Evolutionary conservation across 2,113 vertebrate species (phyloP).

Genomic region (Clarias macrocephalus): DNA sequence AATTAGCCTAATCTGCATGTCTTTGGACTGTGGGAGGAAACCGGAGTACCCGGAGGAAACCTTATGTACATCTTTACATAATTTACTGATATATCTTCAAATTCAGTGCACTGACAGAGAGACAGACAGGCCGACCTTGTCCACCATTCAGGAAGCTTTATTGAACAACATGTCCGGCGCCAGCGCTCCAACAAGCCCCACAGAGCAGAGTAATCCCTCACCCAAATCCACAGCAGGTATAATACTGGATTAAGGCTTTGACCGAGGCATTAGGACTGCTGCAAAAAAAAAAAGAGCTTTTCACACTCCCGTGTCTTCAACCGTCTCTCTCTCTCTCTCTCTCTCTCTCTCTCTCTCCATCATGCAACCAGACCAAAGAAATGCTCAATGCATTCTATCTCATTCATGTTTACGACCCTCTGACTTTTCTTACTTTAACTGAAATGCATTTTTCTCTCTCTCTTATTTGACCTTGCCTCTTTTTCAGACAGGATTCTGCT

Average conservation of each 20-base stretch:
- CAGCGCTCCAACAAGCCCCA: neutral
- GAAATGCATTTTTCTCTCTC: neutral
- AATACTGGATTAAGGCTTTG: constrained; percentile 39
- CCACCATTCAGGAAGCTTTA: constrained; percentile 24
- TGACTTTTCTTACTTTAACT: neutral
- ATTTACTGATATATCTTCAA: neutral
- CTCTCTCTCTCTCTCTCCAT: neutral
- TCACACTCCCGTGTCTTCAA: neutral
- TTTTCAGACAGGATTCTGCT: neutral
- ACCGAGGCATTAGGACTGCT: constrained; percentile 23
- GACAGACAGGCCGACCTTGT: neutral
- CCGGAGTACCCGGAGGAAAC: neutral
- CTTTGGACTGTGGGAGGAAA: too few species aligned
- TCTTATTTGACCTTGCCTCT: neutral
- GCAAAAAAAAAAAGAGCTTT: neutral
- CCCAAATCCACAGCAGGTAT: constrained; percentile 39
- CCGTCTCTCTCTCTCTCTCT: neutral
- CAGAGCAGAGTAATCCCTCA: constrained; percentile 33
- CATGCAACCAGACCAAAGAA: neutral
- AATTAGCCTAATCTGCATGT: too few species aligned
- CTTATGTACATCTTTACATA: neutral
- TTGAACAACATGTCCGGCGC: neutral
- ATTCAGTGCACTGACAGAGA: neutral
- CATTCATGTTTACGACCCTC: neutral
- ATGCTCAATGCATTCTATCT: neutral